These are phyloP conservation scores for Amazona ochrocephala DNA, from an alignment of 2,797 vertebrate species.

Conservation along the genomic window DNA sequence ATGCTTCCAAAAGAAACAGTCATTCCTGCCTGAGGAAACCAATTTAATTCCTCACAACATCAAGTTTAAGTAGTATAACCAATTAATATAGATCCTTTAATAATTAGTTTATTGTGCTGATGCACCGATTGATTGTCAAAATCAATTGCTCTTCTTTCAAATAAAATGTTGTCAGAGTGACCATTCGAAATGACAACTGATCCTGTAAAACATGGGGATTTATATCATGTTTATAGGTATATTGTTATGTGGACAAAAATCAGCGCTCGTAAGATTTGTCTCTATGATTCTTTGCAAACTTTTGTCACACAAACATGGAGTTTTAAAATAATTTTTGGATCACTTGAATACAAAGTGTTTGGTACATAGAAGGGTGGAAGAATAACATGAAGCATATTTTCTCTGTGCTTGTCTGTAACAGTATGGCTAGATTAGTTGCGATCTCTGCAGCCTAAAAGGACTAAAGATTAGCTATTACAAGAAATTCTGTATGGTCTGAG, in stretches of 20 bases:
- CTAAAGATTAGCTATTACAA: neutral
- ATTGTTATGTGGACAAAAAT: constrained; percentile 13
- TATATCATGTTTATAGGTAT: constrained; percentile 53
- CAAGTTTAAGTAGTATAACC: constrained; percentile 25
- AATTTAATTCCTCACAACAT: constrained; percentile 33
- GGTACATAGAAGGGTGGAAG: neutral
- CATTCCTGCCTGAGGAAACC: neutral
- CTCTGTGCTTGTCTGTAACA: neutral
- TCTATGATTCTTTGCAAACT: neutral
- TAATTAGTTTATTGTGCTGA: constrained; percentile 56
- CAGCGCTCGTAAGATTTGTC: neutral
- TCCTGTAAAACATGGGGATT: neutral
- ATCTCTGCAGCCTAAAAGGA: neutral
- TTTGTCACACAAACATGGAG: neutral
- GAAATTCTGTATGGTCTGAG: neutral
- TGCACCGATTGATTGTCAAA: constrained; percentile 40
- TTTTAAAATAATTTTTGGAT: neutral
- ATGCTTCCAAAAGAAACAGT: neutral
- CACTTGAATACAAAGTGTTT: neutral
- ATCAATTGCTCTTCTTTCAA: constrained; percentile 55
- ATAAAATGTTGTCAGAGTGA: constrained; percentile 21
- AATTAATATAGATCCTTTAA: constrained; percentile 54
- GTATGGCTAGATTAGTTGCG: neutral
- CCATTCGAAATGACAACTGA: neutral
- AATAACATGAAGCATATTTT: neutral